phyloP scores from a whole-genome alignment of 2,797 vertebrate genomes.

The Mycteria americana region DNA sequence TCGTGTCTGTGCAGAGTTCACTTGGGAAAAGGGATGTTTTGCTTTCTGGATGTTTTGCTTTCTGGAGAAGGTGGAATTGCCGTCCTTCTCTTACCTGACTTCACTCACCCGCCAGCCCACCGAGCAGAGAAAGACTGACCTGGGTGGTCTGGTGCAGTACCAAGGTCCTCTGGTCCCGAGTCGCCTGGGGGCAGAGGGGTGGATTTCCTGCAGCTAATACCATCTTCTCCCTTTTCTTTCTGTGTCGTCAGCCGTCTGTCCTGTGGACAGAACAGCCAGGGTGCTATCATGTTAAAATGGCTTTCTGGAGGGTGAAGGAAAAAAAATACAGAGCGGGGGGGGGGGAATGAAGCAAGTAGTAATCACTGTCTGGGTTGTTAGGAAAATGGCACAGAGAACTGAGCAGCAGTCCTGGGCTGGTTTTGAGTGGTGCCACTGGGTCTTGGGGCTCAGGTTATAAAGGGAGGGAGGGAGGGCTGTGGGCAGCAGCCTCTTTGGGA shows the following conservation, averaged over 20 bases:
- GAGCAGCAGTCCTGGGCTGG: neutral
- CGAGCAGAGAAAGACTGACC: neutral
- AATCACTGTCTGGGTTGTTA: rapidly evolving
- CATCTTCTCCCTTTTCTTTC: neutral
- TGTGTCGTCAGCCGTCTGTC: rapidly evolving
- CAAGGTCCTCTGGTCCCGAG: neutral
- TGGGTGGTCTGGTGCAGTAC: neutral
- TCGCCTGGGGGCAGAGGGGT: neutral
- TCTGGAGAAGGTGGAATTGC: neutral
- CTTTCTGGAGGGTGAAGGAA: neutral
- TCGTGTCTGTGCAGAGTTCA: neutral
- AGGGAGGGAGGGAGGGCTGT: neutral
- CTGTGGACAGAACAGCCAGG: neutral
- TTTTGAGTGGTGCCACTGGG: neutral
- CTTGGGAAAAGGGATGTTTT: neutral
- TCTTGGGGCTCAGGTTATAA: neutral
- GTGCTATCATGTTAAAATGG: rapidly evolving
- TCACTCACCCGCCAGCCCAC: neutral
- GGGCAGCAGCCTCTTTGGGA: neutral
- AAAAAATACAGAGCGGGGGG: rapidly evolving
- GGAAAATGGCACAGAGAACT: rapidly evolving
- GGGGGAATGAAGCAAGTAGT: neutral
- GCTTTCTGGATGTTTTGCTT: neutral
- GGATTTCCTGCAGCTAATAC: neutral
- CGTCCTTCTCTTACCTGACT: neutral